Base-by-base conservation (phyloP, 2,113 vertebrate genomes). In the Oreochromis aureus region DNA sequence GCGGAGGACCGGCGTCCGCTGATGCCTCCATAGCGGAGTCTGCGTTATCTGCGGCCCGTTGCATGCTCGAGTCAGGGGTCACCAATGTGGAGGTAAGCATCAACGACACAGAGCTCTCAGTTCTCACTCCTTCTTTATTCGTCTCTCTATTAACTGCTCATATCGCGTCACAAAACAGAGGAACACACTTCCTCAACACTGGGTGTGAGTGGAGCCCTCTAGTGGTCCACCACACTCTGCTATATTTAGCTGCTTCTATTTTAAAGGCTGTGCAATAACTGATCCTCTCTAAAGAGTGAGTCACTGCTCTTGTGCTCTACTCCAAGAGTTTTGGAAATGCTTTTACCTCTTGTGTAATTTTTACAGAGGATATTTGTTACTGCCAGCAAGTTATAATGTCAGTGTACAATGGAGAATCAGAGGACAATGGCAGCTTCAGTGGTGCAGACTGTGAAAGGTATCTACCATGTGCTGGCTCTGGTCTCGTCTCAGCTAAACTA, bases 201-300 rank as follows among this genome's bases (percentile, higher is more conserved):
- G n/a, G n/a, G n/a, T n/a, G n/a, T n/a, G n/a, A n/a, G n/a, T n/a
- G n/a, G n/a, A n/a, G n/a, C n/a, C n/a, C n/a, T n/a, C n/a, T n/a
- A n/a, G n/a, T n/a, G n/a, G n/a, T n/a, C n/a, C n/a, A n/a, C n/a
- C n/a, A n/a, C n/a, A n/a, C n/a, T n/a, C 22, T 5, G 81, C 89
- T 93, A 94, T 89, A 13, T 93, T 92, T 93, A 94, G 91, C 91
- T 24, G 80, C 18, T 10, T 88, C 93, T 94, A 95, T 95, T 95
- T 92, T 86, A 6, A 89, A 91, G 82, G n/a, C 71, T 51, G 83
- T 82, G 79, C 89, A 82, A 83, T 19, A 90, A 59, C 82, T 34
- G 87, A 87, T 66, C 80, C 63, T 71, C 30, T 34, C 18, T 11
- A 18, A 69, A 56, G 82, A 79, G 79, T 1, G 36, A 66, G 6